Percentiles rank a stretch among this genome's conserved stretches.
phyloP scores from a whole-genome alignment of 2,797 vertebrate species.

The Acrossocheilus wenchowensis region DNA sequence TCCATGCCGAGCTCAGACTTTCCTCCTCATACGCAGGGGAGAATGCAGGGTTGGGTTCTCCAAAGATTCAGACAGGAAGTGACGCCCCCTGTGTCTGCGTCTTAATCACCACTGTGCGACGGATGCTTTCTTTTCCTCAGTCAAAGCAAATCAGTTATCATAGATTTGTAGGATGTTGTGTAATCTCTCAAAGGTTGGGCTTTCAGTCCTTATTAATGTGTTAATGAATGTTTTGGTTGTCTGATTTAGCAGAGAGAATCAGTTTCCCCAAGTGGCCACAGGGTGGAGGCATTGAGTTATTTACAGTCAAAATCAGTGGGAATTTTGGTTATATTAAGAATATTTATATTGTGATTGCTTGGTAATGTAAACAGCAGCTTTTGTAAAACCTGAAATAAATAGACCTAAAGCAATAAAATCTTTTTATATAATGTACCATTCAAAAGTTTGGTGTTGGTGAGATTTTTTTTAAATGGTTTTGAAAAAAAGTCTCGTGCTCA shows the following conservation, averaged over 20 bases:
- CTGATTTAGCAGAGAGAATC: not conserved
- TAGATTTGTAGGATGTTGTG: not conserved
- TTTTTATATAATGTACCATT: not conserved
- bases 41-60: conserved; percentile 59
- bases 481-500: not conserved
- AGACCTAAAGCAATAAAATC: too few relatives aligned
- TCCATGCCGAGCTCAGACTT: conserved; percentile 36
- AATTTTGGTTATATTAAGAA: not conserved
- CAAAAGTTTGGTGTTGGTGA: not conserved
- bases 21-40: conserved; percentile 51
- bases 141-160: not conserved
- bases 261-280: conserved; percentile 56
- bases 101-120: conserved; percentile 39
- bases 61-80: conserved; percentile 60
- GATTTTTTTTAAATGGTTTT: not conserved
- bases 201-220: not conserved
- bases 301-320: conserved; percentile 14
- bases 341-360: not conserved
- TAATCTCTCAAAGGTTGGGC: not conserved
- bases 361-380: not conserved
- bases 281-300: conserved; percentile 62
- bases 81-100: conserved; percentile 47
- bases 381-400: not conserved
- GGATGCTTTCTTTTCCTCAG: conserved; percentile 23
- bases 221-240: not conserved